Evolutionary conservation across 1,140 invertebrate genomes (phyloP).

Genomic region (Lordiphosa collinella): DNA sequence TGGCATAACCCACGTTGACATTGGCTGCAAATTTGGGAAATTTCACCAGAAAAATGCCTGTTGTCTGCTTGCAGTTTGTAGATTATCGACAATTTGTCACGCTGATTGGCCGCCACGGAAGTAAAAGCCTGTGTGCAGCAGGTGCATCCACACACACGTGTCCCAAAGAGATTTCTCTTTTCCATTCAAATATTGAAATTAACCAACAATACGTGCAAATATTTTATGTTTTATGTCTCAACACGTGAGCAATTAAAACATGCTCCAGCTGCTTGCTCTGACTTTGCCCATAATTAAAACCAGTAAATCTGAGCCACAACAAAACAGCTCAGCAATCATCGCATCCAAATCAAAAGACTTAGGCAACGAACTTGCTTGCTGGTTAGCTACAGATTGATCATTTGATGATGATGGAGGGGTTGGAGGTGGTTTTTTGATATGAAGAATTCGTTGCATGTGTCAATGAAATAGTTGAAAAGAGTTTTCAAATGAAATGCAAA

Average conservation of each 20-base stretch:
- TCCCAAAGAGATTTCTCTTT: slow-evolving; percentile 62
- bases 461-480: too few relatives aligned
- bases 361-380: slow-evolving; percentile 60
- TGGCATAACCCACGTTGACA: slow-evolving; percentile 74
- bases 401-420: too few relatives aligned
- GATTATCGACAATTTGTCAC: slow-evolving; percentile 73
- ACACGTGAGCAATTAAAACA: slow-evolving; percentile 57
- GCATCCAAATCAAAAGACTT: slow-evolving; percentile 66
- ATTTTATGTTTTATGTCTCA: slow-evolving; percentile 13
- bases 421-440: too few relatives aligned
- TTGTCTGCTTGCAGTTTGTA: slow-evolving; percentile 8
- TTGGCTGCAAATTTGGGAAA: slow-evolving; percentile 44
- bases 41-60: slow-evolving; percentile 68
- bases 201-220: slow-evolving; percentile 26
- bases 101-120: slow-evolving; percentile 67
- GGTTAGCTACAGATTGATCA: too few relatives aligned
- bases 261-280: slow-evolving; percentile 5
- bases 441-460: too few relatives aligned
- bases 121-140: slow-evolving; percentile 48
- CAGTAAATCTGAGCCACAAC: not conserved
- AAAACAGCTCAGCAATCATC: slow-evolving; percentile 9
- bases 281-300: slow-evolving; percentile 21
- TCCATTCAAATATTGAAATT: slow-evolving; percentile 66
- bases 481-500: too few relatives aligned
- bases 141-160: slow-evolving; percentile 19